Evolutionary conservation across 2,797 vertebrate genomes (phyloP), one percentile per base, ranked within the genome.

Genomic region (Smutsia temminckii): DNA sequence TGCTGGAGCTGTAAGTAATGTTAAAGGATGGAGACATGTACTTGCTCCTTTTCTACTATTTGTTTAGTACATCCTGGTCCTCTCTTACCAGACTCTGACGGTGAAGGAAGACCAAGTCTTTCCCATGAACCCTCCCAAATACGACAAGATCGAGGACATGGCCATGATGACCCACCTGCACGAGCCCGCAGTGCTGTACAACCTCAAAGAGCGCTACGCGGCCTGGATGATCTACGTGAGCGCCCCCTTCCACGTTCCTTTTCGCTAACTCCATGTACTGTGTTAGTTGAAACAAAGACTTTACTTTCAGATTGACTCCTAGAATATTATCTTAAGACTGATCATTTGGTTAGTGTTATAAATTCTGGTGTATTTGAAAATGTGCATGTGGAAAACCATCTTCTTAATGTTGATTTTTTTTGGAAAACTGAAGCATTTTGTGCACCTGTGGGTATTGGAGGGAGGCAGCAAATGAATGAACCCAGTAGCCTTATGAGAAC

Each of bases 111-210:
- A 98, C 0, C 97, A 99, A 92, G 46, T 98, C 49, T 98, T 98
- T 68, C 96, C 99, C 37, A 99, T 98, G 98, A 99, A 99, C 57
- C 99, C 99, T 96, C 99, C 99, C 68, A 99, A 99, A 93, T 99
- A 94, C 0, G 99, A 99, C 10, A 99, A 99, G 94, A 99, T 99
- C 0, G 99, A 99, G 98, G 99, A 99, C 98, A 99, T 99, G 99
- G 99, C 99, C 97, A 99, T 99, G 99, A 99, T 99, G 99, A 99
- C 99, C 74, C 99, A 99, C 96, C 98, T 99, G 93, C 99, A 99
- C 0, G 99, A 99, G 80, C 99, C 99, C 0, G 97, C 98, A 29
- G 99, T 99, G 98, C 95, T 99, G 98, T 99, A 98, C 97, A 99
- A 99, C 98, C 99, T 99, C 98, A 99, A 99, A 99, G 99, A 99